Evolutionary conservation across 1,140 invertebrate species (phyloP).

Genomic region (Diplogasteroides magnus): DNA sequence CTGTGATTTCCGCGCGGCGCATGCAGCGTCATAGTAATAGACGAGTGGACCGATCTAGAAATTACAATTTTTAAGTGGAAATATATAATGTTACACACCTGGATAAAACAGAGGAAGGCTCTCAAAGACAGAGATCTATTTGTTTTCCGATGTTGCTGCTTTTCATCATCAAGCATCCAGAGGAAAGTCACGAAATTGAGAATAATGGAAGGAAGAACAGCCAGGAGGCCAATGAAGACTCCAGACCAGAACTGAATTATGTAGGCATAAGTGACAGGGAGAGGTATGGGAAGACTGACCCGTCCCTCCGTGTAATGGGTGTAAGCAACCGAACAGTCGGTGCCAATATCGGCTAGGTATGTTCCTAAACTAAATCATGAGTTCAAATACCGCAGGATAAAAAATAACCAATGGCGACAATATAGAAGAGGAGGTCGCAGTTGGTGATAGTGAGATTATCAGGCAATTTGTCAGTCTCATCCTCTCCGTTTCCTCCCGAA

Average conservation of each 20-base stretch:
- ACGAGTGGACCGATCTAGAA: not conserved
- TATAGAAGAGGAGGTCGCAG: too few species aligned
- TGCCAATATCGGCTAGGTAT: not conserved
- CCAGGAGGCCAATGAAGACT: not conserved
- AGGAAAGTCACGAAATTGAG: not conserved
- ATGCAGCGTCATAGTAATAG: not conserved
- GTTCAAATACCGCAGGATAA: too few species aligned
- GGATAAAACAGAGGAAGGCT: not conserved
- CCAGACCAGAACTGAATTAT: not conserved
- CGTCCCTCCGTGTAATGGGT: not conserved
- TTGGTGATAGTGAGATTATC: too few species aligned
- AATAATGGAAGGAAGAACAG: not conserved
- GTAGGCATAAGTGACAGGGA: not conserved
- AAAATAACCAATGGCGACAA: too few species aligned
- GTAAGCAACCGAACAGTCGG: not conserved
- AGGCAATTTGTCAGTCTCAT: too few species aligned
- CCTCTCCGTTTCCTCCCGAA: too few species aligned
- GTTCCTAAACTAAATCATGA: too few species aligned
- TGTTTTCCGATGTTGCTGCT: not conserved
- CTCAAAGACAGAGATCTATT: too few species aligned
- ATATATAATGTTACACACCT: not conserved
- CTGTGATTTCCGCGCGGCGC: not conserved
- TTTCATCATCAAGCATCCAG: not conserved
- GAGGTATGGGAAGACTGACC: too few species aligned
- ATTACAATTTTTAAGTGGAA: not conserved